Conservation (phyloP, 2,113 vertebrate genomes). For the Syngnathoides biaculeatus region DNA sequence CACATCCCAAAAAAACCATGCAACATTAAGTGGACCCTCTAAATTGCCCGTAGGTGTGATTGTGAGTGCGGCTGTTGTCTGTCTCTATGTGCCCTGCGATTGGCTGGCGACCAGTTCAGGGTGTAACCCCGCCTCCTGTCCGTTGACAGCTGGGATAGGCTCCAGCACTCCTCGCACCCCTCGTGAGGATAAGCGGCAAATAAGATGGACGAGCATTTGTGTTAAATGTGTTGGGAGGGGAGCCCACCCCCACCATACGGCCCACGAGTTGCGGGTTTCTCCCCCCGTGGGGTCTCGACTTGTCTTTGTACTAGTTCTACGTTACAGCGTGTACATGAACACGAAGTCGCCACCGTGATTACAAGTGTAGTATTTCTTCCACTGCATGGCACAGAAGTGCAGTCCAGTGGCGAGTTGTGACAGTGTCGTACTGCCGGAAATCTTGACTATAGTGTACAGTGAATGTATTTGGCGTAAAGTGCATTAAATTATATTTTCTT, state of each 20-base stretch:
- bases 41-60: no score
- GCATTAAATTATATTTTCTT: conserved; percentile 99
- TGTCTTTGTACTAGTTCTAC: not conserved
- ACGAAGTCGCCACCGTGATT: conserved; percentile 43
- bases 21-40: no score
- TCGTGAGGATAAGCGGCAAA: no score
- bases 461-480: conserved; percentile 96
- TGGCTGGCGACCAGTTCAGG: no score
- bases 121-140: no score
- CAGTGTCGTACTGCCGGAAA: conserved; percentile 90
- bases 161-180: no score
- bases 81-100: no score
- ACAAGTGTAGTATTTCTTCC: conserved; percentile 64
- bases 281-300: not conserved
- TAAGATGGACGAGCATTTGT: no score
- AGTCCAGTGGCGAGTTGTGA: conserved; percentile 80
- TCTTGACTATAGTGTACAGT: conserved; percentile 89
- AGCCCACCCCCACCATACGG: not conserved
- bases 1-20: no score
- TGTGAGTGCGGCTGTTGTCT: no score
- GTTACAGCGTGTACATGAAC: not conserved
- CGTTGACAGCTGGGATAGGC: no score
- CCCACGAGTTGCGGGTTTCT: not conserved
- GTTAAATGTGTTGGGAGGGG: no score
- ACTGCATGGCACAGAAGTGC: conserved; percentile 78